Evolutionary conservation across 2,888 invertebrate genomes (phyloP), one percentile per base, ranked within the genome.

Genomic region (Sesia bembeciformis): DNA sequence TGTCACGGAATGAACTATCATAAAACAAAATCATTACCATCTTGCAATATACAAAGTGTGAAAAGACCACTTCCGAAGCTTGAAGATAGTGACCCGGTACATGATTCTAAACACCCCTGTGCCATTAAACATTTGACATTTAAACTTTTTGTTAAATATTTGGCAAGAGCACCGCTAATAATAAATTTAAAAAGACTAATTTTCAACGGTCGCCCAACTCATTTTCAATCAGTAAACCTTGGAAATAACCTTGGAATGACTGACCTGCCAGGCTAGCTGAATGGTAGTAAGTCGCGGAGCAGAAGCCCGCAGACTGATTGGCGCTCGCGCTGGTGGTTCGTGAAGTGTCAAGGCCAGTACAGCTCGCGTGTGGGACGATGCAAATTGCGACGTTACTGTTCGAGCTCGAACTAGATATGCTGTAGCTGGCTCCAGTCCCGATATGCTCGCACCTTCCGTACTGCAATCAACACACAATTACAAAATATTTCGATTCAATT

Each of bases 211-310:
- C 23, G 23, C 23, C 23, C 2, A 23, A 23, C 23, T 23, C 23
- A 23, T 23, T 23, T 23, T 1, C 23, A 23, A 23, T 43, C 43
- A 8, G 43, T 43, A n/a, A 2, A 43, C 43, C 8, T 43, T 43
- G 6, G 43, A 3, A n/a, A 7, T 2, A 43, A 2, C 6, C 43
- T 7, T 4, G 23, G 23, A 23, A 23, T 46, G 23, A 6, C 46
- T 51, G 62, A 86, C 89, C 80, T 89, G 89, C 89, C 89, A 89
- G 58, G 70, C 73, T n/a, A 89, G 62, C 61, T 87, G 86, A 40
- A 89, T 77, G 46, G 87, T 84, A 0, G 84, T 73, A 4, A 81
- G 68, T 52, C 78, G 69, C 0, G 88, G 84, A 0, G 88, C 85
- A 1, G 87, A 83, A 1, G 84, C 84, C 2, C 86, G 72, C 1